A percentile compares a stretch with the other conserved stretches of the same genome.
These are phyloP conservation scores for Coreius guichenoti DNA, from an alignment of 2,797 vertebrate species.

Conservation along the genomic window DNA sequence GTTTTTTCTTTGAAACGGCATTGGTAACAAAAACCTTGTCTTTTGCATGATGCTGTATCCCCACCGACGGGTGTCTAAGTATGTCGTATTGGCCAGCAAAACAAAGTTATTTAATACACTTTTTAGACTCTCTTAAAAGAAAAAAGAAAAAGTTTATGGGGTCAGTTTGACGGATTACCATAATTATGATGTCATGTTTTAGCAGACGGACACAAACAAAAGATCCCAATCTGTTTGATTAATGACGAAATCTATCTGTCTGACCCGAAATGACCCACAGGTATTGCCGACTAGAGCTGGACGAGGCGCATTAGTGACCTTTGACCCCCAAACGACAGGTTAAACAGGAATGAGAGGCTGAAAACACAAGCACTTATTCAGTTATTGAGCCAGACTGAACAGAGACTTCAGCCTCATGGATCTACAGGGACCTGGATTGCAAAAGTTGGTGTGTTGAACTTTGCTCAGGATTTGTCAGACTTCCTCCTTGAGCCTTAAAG, in stretches of 20 bases:
- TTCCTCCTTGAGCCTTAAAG: constrained; percentile 7
- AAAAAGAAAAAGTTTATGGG: no score
- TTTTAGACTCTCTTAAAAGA: neutral
- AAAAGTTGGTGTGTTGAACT: neutral
- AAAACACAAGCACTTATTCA: neutral
- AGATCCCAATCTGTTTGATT: constrained; percentile 14
- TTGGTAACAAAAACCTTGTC: neutral
- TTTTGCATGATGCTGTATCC: neutral
- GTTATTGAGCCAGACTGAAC: neutral
- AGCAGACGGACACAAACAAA: constrained; percentile 17
- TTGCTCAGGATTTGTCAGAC: neutral
- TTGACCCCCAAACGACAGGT: constrained; percentile 21
- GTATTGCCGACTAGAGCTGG: neutral
- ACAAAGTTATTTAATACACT: neutral
- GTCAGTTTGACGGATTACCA: neutral
- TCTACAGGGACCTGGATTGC: neutral
- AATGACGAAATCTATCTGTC: constrained; percentile 5
- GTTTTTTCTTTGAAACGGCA: neutral
- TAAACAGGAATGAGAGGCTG: neutral
- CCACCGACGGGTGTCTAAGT: no score
- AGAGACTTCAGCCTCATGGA: neutral
- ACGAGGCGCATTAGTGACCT: constrained; percentile 22
- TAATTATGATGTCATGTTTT: constrained; percentile 2
- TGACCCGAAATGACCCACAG: neutral
- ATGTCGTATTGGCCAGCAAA: neutral